These are phyloP conservation scores for Jacana jacana DNA, from an alignment of 2,113 vertebrate species.

Conservation along the genomic window DNA sequence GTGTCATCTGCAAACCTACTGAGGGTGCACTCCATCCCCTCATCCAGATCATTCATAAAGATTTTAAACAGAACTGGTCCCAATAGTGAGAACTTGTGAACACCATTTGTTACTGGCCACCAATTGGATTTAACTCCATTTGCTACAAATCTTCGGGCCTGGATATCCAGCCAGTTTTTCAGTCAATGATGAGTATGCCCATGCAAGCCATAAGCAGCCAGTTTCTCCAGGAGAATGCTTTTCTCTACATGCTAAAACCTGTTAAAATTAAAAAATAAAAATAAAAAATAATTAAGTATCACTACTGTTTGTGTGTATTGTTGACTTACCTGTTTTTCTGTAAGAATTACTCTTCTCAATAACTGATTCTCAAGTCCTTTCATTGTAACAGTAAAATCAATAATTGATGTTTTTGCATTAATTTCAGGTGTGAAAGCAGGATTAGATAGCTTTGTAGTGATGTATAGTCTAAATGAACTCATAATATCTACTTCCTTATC, in stretches of 20 bases:
- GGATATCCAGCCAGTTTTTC: not conserved
- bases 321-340: conserved; percentile 78
- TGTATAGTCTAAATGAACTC: conserved; percentile 76
- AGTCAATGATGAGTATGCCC: not conserved
- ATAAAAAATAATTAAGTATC: not conserved
- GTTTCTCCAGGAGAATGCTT: not conserved
- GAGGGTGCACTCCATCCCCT: not conserved
- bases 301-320: not conserved
- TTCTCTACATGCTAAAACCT: not conserved
- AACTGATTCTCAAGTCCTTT: conserved; percentile 82
- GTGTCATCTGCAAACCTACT: not conserved
- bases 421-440: conserved; percentile 81
- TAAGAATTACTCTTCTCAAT: conserved; percentile 79
- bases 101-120: not conserved
- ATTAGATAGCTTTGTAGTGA: conserved; percentile 80
- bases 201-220: not conserved
- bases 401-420: conserved; percentile 79
- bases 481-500: conserved; percentile 80
- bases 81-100: not conserved
- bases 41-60: not conserved
- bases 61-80: not conserved
- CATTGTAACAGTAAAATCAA: conserved; percentile 82
- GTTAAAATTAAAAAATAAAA: not conserved
- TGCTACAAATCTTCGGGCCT: not conserved
- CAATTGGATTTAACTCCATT: not conserved